Evolutionary conservation across 2,797 vertebrate genomes (phyloP).

Genomic region (Chloroceryle amazona): DNA sequence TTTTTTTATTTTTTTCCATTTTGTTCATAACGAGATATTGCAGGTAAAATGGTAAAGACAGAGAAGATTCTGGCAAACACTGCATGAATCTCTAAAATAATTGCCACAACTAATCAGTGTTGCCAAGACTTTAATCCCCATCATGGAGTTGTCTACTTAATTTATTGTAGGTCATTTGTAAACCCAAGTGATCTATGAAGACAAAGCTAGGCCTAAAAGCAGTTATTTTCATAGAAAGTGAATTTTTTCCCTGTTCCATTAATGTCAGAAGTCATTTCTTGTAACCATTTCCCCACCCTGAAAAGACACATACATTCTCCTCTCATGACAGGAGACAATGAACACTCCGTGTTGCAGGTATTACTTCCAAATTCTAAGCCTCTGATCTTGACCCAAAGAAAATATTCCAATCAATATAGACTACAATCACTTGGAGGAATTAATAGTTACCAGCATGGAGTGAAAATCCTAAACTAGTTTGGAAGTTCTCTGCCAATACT

Average conservation of each 20-base stretch:
- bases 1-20: neutral
- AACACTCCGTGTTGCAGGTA: constrained; percentile 8
- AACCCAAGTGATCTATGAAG: constrained; percentile 62
- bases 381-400: constrained; percentile 11
- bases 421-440: neutral
- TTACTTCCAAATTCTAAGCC: constrained; percentile 22
- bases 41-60: neutral
- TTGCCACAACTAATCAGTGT: constrained; percentile 64
- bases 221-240: constrained; percentile 69
- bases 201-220: constrained; percentile 66
- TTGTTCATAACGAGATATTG: neutral
- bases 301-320: constrained; percentile 46
- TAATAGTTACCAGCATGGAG: neutral
- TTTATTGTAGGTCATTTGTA: constrained; percentile 68
- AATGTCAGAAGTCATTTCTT: constrained; percentile 67
- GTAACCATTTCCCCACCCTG: constrained; percentile 32
- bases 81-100: constrained; percentile 62
- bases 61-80: constrained; percentile 39
- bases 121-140: constrained; percentile 52
- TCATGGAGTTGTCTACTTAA: constrained; percentile 40
- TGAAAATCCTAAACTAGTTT: neutral
- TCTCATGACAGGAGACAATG: constrained; percentile 35
- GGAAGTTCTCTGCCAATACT: neutral
- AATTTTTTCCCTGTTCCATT: constrained; percentile 49
- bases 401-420: neutral